Base-by-base conservation (phyloP, 64 coral and sea anemone species). In the Astreopora myriophthalma region DNA sequence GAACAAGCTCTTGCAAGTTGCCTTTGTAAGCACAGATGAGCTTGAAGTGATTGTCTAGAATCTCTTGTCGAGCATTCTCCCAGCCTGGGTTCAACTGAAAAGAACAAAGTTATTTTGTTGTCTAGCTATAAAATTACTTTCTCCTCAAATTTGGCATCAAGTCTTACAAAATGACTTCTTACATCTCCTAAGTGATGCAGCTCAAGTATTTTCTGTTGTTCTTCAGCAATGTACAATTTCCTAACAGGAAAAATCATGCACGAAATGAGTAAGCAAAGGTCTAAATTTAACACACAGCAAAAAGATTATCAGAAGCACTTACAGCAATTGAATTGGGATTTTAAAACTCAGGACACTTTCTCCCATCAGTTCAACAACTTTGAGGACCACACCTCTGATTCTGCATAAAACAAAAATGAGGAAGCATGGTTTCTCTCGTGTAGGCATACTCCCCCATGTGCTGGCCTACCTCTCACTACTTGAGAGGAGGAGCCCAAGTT, bases 221-320 rank as follows among this genome's bases (percentile, higher is more conserved):
- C 97, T 37, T 99, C 97, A 51, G 94, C 87, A 75, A 99, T 99
- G 17, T 96, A 99, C 38, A 99, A 88, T 93, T 99, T 99, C 48
- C 97, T 99, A 46, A 7, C 36, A 67, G 28, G 16, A 75, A 75
- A 72, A 37, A 35, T n/a, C 52, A 39, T 27, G 13, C 12, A 25
- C 8, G 19, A 69, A 39, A 4, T 27, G 1, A 62, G 24, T 19
- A 48, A 52, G 22, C 10, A 36, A 66, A 10, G n/a, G n/a, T 20
- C 11, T 72, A 5, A 12, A 0, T 48, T 6, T 32, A 14, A 48
- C 3, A 46, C 24, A 69, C 9, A n/a, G n/a, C n/a, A n/a, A n/a
- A n/a, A n/a, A n/a, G n/a, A n/a, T n/a, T n/a, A 30, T 40, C 11
- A 40, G 20, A 10, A 48, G 10, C 20, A 93, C 96, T 98, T 82